Percentiles rank a stretch among this genome's conserved stretches.
Evolutionary conservation across 2,113 vertebrate species (phyloP).

Genomic region (Protobothrops flavoviridis): DNA sequence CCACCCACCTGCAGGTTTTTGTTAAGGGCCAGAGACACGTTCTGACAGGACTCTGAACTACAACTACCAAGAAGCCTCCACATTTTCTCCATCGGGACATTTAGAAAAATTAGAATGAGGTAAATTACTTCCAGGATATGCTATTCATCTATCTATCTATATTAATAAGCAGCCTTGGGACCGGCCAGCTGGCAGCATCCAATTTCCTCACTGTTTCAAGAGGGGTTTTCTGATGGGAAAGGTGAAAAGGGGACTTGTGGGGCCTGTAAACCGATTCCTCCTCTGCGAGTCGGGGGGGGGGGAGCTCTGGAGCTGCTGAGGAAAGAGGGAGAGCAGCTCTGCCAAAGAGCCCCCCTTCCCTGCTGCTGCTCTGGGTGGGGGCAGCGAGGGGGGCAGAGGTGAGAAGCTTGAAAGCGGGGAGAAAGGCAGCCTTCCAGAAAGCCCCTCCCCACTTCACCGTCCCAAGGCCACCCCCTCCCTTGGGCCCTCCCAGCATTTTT

Average conservation of each 20-base stretch:
- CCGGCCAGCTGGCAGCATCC: conserved; percentile 59
- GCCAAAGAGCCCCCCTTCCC: not conserved
- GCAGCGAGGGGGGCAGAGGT: not conserved
- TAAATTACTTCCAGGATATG: too few relatives aligned
- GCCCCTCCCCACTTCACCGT: not conserved
- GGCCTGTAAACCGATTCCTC: conserved; percentile 71
- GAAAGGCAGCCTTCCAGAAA: not conserved
- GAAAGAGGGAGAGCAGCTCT: conserved; percentile 38
- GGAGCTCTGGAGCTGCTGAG: conserved; percentile 46
- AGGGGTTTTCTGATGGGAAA: conserved; percentile 77
- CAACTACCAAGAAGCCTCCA: not conserved
- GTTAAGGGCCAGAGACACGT: not conserved
- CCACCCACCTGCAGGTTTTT: not conserved
- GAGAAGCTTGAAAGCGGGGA: not conserved
- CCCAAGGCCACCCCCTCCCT: not conserved
- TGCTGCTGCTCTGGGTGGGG: not conserved
- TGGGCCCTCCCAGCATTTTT: not conserved
- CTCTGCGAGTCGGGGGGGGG: conserved; percentile 47
- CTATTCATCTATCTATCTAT: not conserved
- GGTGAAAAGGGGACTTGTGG: conserved; percentile 74
- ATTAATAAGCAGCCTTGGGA: not conserved
- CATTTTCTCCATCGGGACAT: not conserved
- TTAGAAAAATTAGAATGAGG: too few relatives aligned
- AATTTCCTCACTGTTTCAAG: conserved; percentile 71
- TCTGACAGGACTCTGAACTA: not conserved